Percentiles rank a stretch among this genome's conserved stretches.
phyloP scores from a whole-genome alignment of 2,888 invertebrate genomes.

The Myathropa florea region DNA sequence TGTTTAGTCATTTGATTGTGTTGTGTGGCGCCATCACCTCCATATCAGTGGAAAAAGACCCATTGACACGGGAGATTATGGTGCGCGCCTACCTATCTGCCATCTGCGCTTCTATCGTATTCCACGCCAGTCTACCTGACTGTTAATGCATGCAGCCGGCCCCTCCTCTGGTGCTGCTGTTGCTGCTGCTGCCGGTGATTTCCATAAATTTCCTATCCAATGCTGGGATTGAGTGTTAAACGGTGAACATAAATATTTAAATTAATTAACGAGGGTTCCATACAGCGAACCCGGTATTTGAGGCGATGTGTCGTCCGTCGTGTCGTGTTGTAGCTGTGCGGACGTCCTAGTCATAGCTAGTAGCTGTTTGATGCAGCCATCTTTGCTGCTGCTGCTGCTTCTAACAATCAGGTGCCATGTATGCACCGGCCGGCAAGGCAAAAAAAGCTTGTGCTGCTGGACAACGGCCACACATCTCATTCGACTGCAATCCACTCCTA shows the following conservation, averaged over 20 bases:
- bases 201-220: constrained; percentile 68
- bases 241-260: constrained; percentile 71
- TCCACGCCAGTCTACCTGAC: constrained; percentile 36
- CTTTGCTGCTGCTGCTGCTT: constrained; percentile 34
- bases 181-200: constrained; percentile 54
- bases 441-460: constrained; percentile 34
- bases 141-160: constrained; percentile 46
- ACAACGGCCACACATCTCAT: constrained; percentile 47
- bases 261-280: constrained; percentile 68
- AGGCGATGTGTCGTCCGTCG: constrained; percentile 27
- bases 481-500: constrained; percentile 54
- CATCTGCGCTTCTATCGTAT: constrained; percentile 50
- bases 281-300: constrained; percentile 34
- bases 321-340: neutral
- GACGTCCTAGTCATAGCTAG: neutral
- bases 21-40: constrained; percentile 68
- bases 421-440: neutral
- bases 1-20: constrained; percentile 15
- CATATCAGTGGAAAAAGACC: constrained; percentile 47
- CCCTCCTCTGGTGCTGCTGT: constrained; percentile 61
- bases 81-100: constrained; percentile 61
- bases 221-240: constrained; percentile 67
- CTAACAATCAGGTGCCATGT: constrained; percentile 29
- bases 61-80: constrained; percentile 63
- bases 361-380: constrained; percentile 21